Conservation (phyloP, 2,113 vertebrate species). For the Alaudala cheleensis region DNA sequence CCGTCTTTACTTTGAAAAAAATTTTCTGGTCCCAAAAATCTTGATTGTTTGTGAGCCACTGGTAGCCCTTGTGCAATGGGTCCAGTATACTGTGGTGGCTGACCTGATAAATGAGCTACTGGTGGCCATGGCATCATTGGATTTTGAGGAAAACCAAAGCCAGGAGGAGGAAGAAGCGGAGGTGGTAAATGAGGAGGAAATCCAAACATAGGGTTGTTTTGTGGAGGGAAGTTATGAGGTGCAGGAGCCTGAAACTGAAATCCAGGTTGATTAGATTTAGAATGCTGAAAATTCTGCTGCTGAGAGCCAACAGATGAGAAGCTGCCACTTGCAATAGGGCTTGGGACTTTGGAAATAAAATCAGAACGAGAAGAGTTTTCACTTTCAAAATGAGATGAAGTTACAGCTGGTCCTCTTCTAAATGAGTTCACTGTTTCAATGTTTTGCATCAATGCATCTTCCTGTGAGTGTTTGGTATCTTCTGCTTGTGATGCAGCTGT, state of each 20-base stretch:
- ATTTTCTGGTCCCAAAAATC: conserved; percentile 77
- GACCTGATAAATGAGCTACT: conserved; percentile 74
- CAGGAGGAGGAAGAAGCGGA: conserved; percentile 77
- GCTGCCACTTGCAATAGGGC: conserved; percentile 61
- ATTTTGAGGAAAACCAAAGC: conserved; percentile 79
- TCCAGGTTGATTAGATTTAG: conserved; percentile 71
- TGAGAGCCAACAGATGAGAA: conserved; percentile 72
- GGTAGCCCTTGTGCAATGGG: conserved; percentile 73
- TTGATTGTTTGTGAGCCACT: conserved; percentile 63
- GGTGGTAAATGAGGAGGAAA: conserved; percentile 82
- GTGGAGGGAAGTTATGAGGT: conserved; percentile 69
- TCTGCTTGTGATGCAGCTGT: conserved; percentile 55
- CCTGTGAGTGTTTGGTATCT: conserved; percentile 55
- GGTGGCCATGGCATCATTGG: conserved; percentile 80
- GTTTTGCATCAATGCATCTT: conserved; percentile 70
- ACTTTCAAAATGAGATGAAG: conserved; percentile 73
- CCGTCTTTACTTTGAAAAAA: conserved; percentile 79
- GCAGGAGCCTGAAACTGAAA: conserved; percentile 75
- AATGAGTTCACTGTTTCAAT: conserved; percentile 78
- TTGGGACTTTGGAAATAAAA: conserved; percentile 66
- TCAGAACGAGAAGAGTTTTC: conserved; percentile 68
- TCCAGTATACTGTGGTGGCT: conserved; percentile 75
- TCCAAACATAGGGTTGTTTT: conserved; percentile 73
- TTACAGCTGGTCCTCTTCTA: conserved; percentile 67
- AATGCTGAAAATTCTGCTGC: conserved; percentile 72